phyloP scores from a whole-genome alignment of 2,888 invertebrate species.

The Xylocampa areola region DNA sequence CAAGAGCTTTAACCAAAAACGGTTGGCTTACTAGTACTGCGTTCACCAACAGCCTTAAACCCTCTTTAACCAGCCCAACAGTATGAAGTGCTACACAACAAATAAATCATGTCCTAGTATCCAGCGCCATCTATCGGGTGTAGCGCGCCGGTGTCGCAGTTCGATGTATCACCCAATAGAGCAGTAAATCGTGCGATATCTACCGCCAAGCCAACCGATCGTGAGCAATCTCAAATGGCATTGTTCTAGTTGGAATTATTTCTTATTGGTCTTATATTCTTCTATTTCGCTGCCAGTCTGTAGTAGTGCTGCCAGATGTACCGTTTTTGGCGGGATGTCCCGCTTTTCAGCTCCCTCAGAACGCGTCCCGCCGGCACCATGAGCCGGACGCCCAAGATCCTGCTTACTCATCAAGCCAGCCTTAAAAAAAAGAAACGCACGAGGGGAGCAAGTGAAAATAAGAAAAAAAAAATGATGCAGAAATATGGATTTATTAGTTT shows the following conservation, averaged over 20 bases:
- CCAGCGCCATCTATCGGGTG: slow-evolving; percentile 48
- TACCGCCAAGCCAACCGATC: slow-evolving; percentile 62
- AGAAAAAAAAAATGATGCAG: too few relatives aligned
- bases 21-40: not conserved
- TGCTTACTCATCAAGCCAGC: too few relatives aligned
- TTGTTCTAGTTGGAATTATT: slow-evolving; percentile 3
- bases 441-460: too few relatives aligned
- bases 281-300: not conserved
- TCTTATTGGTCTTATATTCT: slow-evolving; percentile 1
- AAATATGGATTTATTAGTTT: too few relatives aligned
- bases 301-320: too few relatives aligned
- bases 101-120: slow-evolving; percentile 43
- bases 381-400: too few relatives aligned
- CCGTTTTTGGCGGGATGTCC: too few relatives aligned
- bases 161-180: slow-evolving; percentile 73
- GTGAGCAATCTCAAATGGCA: slow-evolving; percentile 62
- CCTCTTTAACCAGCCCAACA: slow-evolving; percentile 1
- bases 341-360: too few relatives aligned
- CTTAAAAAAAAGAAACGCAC: too few relatives aligned
- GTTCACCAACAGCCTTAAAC: not conserved
- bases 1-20: too few relatives aligned
- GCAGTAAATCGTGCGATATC: slow-evolving; percentile 74
- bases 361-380: too few relatives aligned
- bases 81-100: slow-evolving; percentile 15
- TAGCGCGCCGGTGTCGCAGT: slow-evolving; percentile 61